These are phyloP conservation scores for Halictus ligatus DNA, from an alignment of 2,888 invertebrate species.

Conservation along the genomic window DNA sequence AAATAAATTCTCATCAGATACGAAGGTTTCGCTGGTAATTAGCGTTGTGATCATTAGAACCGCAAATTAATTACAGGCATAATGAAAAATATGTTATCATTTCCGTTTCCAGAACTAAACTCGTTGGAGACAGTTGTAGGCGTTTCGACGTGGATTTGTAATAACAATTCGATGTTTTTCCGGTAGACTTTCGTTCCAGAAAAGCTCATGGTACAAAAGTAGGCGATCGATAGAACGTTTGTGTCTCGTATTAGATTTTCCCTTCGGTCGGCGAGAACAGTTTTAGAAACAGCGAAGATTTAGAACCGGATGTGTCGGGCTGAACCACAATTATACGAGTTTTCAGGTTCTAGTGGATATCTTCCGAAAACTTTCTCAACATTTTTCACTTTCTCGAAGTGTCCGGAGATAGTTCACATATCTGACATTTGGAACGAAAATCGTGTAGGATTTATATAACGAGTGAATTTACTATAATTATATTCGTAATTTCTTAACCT, in stretches of 20 bases:
- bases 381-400: neutral
- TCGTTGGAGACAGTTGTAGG: slow-evolving; percentile 1
- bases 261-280: slow-evolving; percentile 6
- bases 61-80: too few species aligned
- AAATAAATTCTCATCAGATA: neutral
- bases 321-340: neutral
- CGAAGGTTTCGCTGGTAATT: neutral
- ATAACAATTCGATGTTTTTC: slow-evolving; percentile 29
- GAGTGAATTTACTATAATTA: too few species aligned
- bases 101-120: slow-evolving; percentile 12
- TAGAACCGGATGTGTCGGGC: slow-evolving; percentile 25
- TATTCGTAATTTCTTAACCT: too few species aligned
- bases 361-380: neutral
- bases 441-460: too few species aligned
- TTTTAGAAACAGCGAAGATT: slow-evolving; percentile 42
- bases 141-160: slow-evolving; percentile 13
- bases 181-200: slow-evolving; percentile 1
- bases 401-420: neutral
- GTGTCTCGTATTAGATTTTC: slow-evolving; percentile 34
- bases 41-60: neutral
- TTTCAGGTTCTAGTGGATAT: neutral
- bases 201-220: slow-evolving; percentile 34
- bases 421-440: neutral
- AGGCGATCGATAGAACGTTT: slow-evolving; percentile 4
- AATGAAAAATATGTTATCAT: slow-evolving; percentile 11